Evolutionary conservation across 1,140 invertebrate genomes (phyloP).

Genomic region (Pogonomyrmex barbatus): DNA sequence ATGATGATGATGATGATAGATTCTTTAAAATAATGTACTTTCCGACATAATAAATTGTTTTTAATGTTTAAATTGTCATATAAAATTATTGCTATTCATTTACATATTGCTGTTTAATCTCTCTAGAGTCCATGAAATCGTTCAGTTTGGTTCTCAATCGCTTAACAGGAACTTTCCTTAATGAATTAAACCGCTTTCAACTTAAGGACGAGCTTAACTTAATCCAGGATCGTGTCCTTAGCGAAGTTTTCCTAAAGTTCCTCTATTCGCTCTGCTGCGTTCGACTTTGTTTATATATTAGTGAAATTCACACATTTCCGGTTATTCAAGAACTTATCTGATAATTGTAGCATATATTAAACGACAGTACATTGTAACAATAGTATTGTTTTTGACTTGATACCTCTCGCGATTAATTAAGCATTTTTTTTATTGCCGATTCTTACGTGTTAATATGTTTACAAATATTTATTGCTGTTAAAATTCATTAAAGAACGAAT

Average conservation of each 20-base stretch:
- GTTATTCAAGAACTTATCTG: neutral
- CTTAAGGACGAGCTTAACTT: conserved; percentile 36
- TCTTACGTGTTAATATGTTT: neutral
- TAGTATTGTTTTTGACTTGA: neutral
- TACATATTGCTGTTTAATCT: neutral
- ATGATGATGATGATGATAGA: neutral
- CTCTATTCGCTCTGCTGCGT: conserved; percentile 5
- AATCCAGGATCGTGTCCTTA: conserved; percentile 35
- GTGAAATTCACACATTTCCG: conserved; percentile 14
- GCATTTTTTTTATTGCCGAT: neutral
- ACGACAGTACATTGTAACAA: conserved; percentile 5
- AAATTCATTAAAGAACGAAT: neutral
- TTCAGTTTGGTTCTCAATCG: neutral
- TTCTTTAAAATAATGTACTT: neutral
- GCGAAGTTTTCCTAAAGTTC: conserved; percentile 46
- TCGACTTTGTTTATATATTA: conserved; percentile 25
- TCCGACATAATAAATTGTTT: neutral
- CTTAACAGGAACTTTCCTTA: conserved; percentile 36
- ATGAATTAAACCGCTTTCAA: conserved; percentile 44
- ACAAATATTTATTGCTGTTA: conserved; percentile 2
- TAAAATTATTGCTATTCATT: neutral
- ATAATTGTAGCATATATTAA: neutral
- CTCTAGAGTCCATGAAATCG: neutral
- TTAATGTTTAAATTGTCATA: neutral
- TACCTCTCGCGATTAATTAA: neutral